phyloP scores from a whole-genome alignment of 2,797 vertebrate genomes.

The Vespertilio murinus region DNA sequence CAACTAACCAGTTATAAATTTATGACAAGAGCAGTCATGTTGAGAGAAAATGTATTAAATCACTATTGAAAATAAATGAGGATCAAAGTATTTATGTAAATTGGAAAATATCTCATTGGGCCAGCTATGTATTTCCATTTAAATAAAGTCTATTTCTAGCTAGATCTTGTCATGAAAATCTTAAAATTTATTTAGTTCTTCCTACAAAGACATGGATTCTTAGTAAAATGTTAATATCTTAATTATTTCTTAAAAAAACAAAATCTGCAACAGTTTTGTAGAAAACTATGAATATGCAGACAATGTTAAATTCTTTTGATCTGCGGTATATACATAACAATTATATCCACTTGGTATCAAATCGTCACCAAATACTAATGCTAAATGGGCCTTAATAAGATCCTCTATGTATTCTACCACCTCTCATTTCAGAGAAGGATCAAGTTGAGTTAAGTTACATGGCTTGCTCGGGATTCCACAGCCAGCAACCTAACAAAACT shows the following conservation, averaged over 20 bases:
- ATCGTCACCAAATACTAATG: neutral
- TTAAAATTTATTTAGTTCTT: slow-evolving; percentile 14
- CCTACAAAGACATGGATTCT: neutral
- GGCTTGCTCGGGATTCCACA: neutral
- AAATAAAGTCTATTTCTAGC: neutral
- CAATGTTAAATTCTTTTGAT: neutral
- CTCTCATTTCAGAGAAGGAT: neutral
- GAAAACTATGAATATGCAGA: neutral
- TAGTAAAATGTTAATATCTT: slow-evolving; percentile 1
- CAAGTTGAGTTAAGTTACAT: neutral
- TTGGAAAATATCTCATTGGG: neutral
- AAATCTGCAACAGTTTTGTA: neutral
- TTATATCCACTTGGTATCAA: neutral
- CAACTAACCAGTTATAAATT: neutral
- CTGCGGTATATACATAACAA: neutral
- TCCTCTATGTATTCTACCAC: neutral
- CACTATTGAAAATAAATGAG: neutral
- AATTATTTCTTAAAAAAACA: slow-evolving; percentile 39
- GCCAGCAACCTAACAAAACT: neutral
- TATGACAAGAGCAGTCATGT: neutral
- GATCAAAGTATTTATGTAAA: neutral
- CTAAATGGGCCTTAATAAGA: neutral
- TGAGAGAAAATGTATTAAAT: slow-evolving; percentile 16
- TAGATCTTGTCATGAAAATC: neutral
- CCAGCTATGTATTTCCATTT: neutral